Evolutionary conservation across 2,113 vertebrate genomes (phyloP), one percentile per base, ranked within the genome.

Genomic region (Gulo gulo): DNA sequence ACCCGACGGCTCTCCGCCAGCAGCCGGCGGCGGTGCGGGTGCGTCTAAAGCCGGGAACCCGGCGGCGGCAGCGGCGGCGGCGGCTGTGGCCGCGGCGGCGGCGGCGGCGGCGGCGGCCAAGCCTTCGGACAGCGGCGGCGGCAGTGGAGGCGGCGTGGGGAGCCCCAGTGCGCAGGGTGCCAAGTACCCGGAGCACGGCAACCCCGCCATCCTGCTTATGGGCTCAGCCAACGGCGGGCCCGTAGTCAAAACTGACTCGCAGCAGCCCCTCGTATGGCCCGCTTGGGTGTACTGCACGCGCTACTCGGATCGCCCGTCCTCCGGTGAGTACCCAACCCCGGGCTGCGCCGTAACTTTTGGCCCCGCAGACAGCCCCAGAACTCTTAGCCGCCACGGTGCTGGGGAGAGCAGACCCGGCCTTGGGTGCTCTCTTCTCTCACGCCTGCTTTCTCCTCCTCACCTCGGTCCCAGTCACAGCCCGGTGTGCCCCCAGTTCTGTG

Each of bases 261-360:
- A 99, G 91, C 99, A 99, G 98, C 99, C 99, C 91, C 97, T 99
- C 93, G 98, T 99, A 69, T 99, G 99, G 99, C 99, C 99, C 97
- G 99, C 99, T 90, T 99, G 99, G 99, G 99, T 99, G 91, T 99
- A 99, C 99, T 99, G 99, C 98, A 99, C 99, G 26, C 99, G 99
- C 36, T 99, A 99, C 98, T 99, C 99, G 98, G 99, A 99, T 98
- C 99, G 99, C 97, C 99, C 99, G 76, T 99, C 99, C 99, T 99
- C 99, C 97, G 99, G 99, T 99, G 99, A 99, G 99, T 99, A 98
- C 98, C 73, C 59, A 7, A 13, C 23, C 59, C 57, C 23, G 2
- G 67, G 39, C 52, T 29, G 47, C 13, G 26, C 78, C 18, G 2
- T 52, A 69, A 55, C 42, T 65, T 39, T 57, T 4, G 29, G 26